These are phyloP conservation scores for Drosophila albomicans DNA, from an alignment of 1,140 invertebrate genomes.

Conservation along the genomic window DNA sequence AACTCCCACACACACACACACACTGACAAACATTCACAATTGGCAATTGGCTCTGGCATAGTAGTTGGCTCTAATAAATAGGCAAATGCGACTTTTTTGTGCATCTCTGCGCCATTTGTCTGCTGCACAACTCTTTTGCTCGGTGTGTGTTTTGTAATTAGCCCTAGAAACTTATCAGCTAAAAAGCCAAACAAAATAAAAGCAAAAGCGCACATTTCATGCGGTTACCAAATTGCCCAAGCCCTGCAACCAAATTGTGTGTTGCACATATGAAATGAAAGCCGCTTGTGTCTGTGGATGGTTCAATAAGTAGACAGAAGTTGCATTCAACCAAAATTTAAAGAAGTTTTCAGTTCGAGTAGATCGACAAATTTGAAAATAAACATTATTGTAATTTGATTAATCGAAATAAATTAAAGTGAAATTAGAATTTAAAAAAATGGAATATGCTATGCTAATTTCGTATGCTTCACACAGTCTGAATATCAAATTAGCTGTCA, in stretches of 20 bases:
- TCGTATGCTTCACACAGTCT: not conserved
- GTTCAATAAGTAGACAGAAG: not conserved
- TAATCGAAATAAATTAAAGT: not conserved
- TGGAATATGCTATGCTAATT: not conserved
- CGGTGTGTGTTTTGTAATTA: conserved; percentile 62
- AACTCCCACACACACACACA: conserved; percentile 20
- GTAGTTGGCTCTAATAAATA: conserved; percentile 60
- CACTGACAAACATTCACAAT: not conserved
- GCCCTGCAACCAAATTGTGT: conserved; percentile 3
- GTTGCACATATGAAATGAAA: not conserved
- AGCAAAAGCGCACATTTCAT: conserved; percentile 5
- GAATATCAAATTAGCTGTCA: not conserved
- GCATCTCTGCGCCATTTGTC: conserved; percentile 31
- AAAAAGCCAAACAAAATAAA: conserved; percentile 26
- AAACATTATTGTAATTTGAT: not conserved
- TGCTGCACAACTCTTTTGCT: conserved; percentile 32
- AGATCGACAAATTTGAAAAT: not conserved
- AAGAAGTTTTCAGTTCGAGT: too few relatives aligned
- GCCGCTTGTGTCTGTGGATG: not conserved
- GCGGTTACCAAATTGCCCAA: conserved; percentile 22
- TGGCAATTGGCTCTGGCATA: conserved; percentile 23
- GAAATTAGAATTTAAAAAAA: not conserved
- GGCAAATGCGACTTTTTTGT: conserved; percentile 45
- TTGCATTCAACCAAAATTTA: not conserved
- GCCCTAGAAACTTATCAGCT: conserved; percentile 25